phyloP scores from a whole-genome alignment of 2,888 invertebrate species.

The Sinotaia quadrata region DNA sequence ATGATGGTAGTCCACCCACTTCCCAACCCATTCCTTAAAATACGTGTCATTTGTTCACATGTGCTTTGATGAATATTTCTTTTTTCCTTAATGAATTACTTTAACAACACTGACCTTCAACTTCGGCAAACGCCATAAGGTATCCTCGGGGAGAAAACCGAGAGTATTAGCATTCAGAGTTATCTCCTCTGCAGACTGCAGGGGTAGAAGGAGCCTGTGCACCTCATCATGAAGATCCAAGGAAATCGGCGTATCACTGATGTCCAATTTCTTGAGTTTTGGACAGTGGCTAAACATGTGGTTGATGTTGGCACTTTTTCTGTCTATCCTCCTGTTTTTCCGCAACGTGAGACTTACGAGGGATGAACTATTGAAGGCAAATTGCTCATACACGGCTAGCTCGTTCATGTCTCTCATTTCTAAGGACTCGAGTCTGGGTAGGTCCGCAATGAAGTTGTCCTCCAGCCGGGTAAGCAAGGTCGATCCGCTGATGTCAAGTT shows the following conservation, averaged over 20 bases:
- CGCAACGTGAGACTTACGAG: not conserved
- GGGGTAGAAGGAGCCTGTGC: not conserved
- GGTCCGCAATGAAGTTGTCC: constrained; percentile 19
- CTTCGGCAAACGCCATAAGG: not conserved
- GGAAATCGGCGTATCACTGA: not conserved
- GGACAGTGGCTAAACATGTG: not conserved
- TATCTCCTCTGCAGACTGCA: not conserved
- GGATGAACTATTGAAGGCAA: constrained; percentile 22
- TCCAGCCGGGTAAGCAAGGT: not conserved
- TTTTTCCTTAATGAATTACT: no score
- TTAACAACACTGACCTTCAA: no score
- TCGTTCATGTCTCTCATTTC: not conserved
- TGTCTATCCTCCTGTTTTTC: not conserved
- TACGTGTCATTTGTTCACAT: no score
- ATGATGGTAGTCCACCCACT: no score
- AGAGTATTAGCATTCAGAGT: not conserved
- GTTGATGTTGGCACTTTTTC: not conserved
- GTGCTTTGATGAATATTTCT: no score
- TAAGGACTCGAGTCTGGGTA: constrained; percentile 5
- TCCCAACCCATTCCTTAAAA: no score
- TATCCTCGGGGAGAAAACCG: not conserved
- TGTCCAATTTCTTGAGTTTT: not conserved
- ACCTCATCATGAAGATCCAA: not conserved
- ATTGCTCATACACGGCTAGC: not conserved
- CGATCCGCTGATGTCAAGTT: constrained; percentile 15